phyloP scores from a whole-genome alignment of 2,888 invertebrate genomes.

The Tachina lurida region DNA sequence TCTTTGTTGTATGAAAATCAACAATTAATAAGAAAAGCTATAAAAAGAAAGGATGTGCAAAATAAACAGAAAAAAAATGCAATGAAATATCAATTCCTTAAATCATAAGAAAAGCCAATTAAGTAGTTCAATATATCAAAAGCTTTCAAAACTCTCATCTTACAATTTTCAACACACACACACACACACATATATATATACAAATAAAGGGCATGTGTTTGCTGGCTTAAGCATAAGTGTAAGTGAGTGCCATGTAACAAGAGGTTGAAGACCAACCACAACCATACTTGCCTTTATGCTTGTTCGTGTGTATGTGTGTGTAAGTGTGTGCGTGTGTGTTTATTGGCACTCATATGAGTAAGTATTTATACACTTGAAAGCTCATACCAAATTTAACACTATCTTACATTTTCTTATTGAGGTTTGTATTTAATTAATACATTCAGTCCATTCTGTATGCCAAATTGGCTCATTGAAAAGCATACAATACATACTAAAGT shows the following conservation, averaged over 20 bases:
- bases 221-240: not conserved
- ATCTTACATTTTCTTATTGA: slow-evolving; percentile 55
- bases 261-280: slow-evolving; percentile 49
- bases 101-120: slow-evolving; percentile 72
- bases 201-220: not conserved
- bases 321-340: not conserved
- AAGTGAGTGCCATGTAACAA: slow-evolving; percentile 7
- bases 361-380: slow-evolving; percentile 14
- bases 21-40: slow-evolving; percentile 40
- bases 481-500: not conserved
- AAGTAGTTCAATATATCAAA: slow-evolving; percentile 71
- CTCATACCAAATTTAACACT: slow-evolving; percentile 61
- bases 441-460: slow-evolving; percentile 70
- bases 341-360: not conserved
- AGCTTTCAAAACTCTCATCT: slow-evolving; percentile 69
- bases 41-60: slow-evolving; percentile 4
- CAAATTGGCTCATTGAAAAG: slow-evolving; percentile 32
- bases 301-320: not conserved
- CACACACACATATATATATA: slow-evolving; percentile 7
- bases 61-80: not conserved
- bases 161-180: slow-evolving; percentile 35
- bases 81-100: slow-evolving; percentile 68
- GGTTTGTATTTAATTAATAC: slow-evolving; percentile 73
- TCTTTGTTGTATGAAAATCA: slow-evolving; percentile 5
- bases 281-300: not conserved